Evolutionary conservation across 2,888 invertebrate species (phyloP).

Genomic region (Phaonia tiefii): DNA sequence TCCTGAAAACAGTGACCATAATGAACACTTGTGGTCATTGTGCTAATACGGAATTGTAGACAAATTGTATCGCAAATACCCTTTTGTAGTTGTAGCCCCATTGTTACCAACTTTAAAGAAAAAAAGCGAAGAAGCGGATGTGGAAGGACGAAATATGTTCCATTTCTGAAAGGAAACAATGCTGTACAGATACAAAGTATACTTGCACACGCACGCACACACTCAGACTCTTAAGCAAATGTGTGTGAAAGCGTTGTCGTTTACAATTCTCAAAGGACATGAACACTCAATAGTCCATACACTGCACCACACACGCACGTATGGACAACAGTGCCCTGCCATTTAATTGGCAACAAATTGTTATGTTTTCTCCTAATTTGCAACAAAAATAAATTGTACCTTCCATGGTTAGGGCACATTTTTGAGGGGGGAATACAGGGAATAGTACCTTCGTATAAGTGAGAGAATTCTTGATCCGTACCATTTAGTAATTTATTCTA

Average conservation of each 20-base stretch:
- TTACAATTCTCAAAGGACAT: conserved; percentile 40
- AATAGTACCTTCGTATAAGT: too few relatives aligned
- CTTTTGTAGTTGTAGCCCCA: conserved; percentile 28
- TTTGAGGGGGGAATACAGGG: too few relatives aligned
- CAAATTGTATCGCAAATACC: conserved; percentile 40
- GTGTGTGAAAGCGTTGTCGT: conserved; percentile 6
- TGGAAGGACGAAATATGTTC: too few relatives aligned
- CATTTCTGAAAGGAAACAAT: conserved; percentile 11
- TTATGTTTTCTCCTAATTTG: too few relatives aligned
- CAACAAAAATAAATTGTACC: too few relatives aligned
- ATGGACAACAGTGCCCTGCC: too few relatives aligned
- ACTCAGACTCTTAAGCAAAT: background rate
- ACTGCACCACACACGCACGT: conserved; percentile 9
- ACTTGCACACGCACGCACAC: background rate
- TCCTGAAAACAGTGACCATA: conserved; percentile 27
- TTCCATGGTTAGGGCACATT: too few relatives aligned
- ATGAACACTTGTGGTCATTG: conserved; percentile 49
- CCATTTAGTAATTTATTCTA: too few relatives aligned
- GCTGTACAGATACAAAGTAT: conserved; percentile 13
- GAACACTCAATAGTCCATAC: conserved; percentile 15
- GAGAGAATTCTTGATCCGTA: too few relatives aligned
- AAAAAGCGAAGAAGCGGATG: background rate
- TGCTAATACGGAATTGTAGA: conserved; percentile 33
- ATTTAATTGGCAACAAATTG: too few relatives aligned
- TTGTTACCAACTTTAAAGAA: conserved; percentile 35